These are phyloP conservation scores for Campylomormyrus tamandua DNA, from an alignment of 2,113 vertebrate genomes.

Conservation along the genomic window DNA sequence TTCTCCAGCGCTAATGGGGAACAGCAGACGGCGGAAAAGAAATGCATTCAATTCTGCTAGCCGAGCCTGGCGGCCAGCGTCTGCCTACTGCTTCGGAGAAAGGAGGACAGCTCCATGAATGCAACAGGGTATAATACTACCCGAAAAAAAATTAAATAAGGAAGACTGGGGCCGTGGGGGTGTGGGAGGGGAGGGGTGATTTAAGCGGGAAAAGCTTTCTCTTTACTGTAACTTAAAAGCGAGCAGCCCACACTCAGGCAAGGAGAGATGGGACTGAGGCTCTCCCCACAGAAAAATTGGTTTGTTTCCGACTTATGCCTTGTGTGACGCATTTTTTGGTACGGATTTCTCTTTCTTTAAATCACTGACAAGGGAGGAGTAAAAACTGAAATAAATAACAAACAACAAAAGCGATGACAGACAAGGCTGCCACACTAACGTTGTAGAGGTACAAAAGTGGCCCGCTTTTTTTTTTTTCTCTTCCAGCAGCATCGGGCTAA, in stretches of 20 bases:
- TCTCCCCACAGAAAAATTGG: not conserved
- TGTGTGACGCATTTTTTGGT: slow-evolving; percentile 23
- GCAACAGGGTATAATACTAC: not conserved
- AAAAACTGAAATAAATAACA: slow-evolving; percentile 37
- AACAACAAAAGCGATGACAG: slow-evolving; percentile 52
- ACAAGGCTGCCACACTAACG: slow-evolving; percentile 32
- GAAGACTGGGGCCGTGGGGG: not conserved
- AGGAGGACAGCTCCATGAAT: not conserved
- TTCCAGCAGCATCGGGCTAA: slow-evolving; percentile 38
- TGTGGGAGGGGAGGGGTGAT: not conserved
- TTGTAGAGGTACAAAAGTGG: slow-evolving; percentile 34
- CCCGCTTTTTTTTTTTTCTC: slow-evolving; percentile 25
- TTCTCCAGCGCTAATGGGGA: not conserved
- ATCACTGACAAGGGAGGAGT: slow-evolving; percentile 34
- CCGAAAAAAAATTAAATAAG: not conserved
- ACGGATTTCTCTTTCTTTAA: slow-evolving; percentile 30
- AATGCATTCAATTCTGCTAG: not conserved
- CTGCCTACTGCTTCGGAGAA: not conserved
- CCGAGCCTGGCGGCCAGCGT: not conserved
- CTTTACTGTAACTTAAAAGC: slow-evolving; percentile 25
- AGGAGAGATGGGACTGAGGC: not conserved
- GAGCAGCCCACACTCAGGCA: not conserved
- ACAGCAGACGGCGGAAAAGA: not conserved
- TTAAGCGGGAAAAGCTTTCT: not conserved
- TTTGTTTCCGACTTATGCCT: slow-evolving; percentile 21